These are phyloP conservation scores for Leptocoma aspasia DNA, from an alignment of 2,113 vertebrate species.

Conservation along the genomic window DNA sequence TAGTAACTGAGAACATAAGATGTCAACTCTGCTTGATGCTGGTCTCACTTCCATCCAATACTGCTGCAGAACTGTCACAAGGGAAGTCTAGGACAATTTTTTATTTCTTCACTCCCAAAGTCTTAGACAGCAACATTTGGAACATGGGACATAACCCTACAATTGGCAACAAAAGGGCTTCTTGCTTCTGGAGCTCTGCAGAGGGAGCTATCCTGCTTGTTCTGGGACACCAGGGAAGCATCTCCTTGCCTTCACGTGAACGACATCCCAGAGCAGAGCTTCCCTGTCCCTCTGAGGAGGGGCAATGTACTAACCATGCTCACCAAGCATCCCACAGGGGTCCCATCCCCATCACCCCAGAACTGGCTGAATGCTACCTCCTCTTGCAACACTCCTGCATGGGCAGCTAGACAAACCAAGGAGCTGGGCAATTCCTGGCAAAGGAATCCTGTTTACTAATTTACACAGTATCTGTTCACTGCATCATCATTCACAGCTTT, in stretches of 20 bases:
- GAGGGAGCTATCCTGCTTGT: background rate
- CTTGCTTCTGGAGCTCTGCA: background rate
- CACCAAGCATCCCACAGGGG: background rate
- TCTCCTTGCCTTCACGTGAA: background rate
- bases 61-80: background rate
- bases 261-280: background rate
- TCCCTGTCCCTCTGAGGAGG: background rate
- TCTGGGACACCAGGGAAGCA: background rate
- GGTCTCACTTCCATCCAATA: background rate
- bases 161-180: background rate
- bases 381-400: background rate
- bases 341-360: background rate
- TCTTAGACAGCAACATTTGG: background rate
- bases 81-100: background rate
- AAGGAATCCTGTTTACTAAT: background rate
- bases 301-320: background rate
- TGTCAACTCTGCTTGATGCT: background rate
- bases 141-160: background rate
- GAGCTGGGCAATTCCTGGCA: background rate
- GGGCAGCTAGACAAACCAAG: background rate
- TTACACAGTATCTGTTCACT: background rate
- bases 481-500: background rate
- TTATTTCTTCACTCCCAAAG: background rate
- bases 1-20: background rate
- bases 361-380: background rate